Base-by-base conservation (phyloP, 2,888 invertebrate genomes). In the Blomia tropicalis region DNA sequence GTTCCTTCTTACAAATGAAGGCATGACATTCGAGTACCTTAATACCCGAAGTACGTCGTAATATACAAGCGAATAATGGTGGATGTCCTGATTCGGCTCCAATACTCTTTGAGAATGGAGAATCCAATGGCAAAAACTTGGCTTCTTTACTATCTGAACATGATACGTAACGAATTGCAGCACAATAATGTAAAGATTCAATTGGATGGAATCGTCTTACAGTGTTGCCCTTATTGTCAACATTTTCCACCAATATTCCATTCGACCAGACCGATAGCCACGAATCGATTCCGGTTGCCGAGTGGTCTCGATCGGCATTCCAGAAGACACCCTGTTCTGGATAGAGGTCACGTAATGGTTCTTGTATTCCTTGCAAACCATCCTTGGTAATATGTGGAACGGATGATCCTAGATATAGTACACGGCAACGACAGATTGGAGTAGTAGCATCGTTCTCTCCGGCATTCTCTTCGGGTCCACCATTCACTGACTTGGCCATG, bases 211-310 rank as follows among this genome's bases (percentile, higher is more conserved):
- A 93, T 70, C 92, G 80, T 44, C 91, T 90, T 67, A 93, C 87
- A 74, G 90, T 84, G 74, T 90, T 87, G 66, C 89, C 85, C 73
- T 89, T 85, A 76, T 93, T 93, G 74, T 93, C 93, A 32, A 93
- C 87, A 75, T 96, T 96, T 77, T 96, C 93, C 68, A 98, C 68
- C 60, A 77, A 72, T 67, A 98, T 83, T 58, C 96, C 96, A 73
- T 93, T 93, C 67, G 89, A 89, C 88, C 92, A 93, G 59, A 98
- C 91, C 69, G 90, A 90, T 61, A 96, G 79, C 90, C 92, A 92
- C 68, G 93, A 89, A 77, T 91, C 89, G 71, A 92, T 87, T 70
- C 96, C 88, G 29, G 44, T 54, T n/a, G 58, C 64, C 2, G 7
- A 17, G 23, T 56, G 56, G n/a, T 56, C 56, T 29, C 56, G 29